Evolutionary conservation across 2,113 vertebrate species (phyloP), one percentile per base, ranked within the genome.

Genomic region (Ictalurus punctatus): DNA sequence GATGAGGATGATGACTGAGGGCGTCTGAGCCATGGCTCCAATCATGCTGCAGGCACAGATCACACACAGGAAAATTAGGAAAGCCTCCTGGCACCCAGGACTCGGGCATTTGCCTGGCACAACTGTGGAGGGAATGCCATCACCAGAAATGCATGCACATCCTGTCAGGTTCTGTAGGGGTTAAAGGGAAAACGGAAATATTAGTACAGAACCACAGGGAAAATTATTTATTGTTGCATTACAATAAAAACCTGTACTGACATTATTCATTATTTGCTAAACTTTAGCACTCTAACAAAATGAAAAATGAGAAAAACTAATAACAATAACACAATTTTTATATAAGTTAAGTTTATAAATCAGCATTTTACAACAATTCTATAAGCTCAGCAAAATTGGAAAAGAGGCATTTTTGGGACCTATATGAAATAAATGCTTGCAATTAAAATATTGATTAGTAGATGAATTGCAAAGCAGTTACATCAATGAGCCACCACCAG

Each of bases 11-110:
- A 99, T 99, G 92, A 99, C 98, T 0, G 98, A 99, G 0, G 98
- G 98, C 0, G 98, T 99, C 95, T 99, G 98, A 0, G 98, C 98
- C 98, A 99, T 99, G 89, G 98, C 98, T 82, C 98, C 98, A 0
- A 99, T 97, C 97, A 99, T 96, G 94, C 98, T 99, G 96, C 98
- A 99, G 90, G 96, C 95, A 13, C 98, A 99, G 95, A 99, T 98
- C 93, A 99, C 97, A 5, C 97, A 98, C 65, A 99, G 96, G 95
- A 99, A 99, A 94, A 96, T 98, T 94, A 99, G 96, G 94, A 99
- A 99, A 92, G 96, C 94, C 94, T 99, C 97, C 93, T 97, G 97
- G 16, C 98, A 99, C 89, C 98, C 98, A 0, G 97, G 96, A 40
- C 95, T 97, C 54, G 98, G 98, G 92, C 98, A 99, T 61, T 99